Percentiles rank a stretch among this genome's conserved stretches.
phyloP scores from a whole-genome alignment of 35 echinoderm and acorn worm genomes.

The Eucidaris tribuloides region DNA sequence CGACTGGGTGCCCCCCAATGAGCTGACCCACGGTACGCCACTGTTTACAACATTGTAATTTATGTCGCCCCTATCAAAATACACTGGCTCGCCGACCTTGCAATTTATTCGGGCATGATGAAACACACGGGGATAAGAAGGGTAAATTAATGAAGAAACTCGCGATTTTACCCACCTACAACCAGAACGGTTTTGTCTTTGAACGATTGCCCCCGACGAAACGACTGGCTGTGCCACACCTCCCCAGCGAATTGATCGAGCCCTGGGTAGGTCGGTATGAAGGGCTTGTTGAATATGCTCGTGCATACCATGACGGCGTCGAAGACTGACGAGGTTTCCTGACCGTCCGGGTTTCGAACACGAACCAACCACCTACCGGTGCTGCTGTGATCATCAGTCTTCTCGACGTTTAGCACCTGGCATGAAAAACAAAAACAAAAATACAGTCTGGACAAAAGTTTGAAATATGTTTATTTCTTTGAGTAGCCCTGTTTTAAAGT shows the following conservation, averaged over 20 bases:
- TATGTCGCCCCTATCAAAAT: too few species aligned
- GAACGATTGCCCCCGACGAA: slow-evolving; percentile 40
- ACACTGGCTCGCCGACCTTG: too few species aligned
- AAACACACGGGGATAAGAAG: too few species aligned
- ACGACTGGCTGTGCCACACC: slow-evolving; percentile 55
- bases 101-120: too few species aligned
- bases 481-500: too few species aligned
- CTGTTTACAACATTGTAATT: too few species aligned
- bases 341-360: slow-evolving; percentile 2
- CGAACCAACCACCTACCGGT: slow-evolving; percentile 66
- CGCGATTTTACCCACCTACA: slow-evolving; percentile 73
- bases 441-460: too few species aligned
- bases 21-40: too few species aligned
- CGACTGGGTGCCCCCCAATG: too few species aligned
- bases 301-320: slow-evolving; percentile 78
- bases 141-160: too few species aligned
- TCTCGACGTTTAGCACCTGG: slow-evolving; percentile 20
- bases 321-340: slow-evolving; percentile 32
- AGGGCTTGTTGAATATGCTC: slow-evolving; percentile 53
- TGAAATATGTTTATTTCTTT: too few species aligned
- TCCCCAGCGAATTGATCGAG: slow-evolving; percentile 55
- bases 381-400: slow-evolving; percentile 48
- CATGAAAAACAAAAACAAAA: not conserved
- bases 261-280: slow-evolving; percentile 55
- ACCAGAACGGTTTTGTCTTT: slow-evolving; percentile 63